Base-by-base conservation (phyloP, 2,888 invertebrate genomes). In the Plagodis pulveraria region DNA sequence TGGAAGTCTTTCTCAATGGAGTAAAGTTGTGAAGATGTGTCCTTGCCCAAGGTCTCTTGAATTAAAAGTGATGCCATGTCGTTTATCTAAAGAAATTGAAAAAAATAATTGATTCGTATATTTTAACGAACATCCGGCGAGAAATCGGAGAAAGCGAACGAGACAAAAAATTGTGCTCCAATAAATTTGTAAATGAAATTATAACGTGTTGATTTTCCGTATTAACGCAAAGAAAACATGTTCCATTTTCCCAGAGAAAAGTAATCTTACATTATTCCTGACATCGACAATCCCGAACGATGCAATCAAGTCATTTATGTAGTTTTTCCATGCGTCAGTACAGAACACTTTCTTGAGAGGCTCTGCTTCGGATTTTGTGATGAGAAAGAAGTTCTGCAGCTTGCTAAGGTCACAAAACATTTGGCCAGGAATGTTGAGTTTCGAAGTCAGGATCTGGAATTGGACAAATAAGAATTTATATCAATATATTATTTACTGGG, bases 1-100 rank as follows among this genome's bases (percentile, higher is more conserved):
- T 81, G 68, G 46, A 92, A 84, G 58, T 84, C 84, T 47, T 86
- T 77, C 0, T 89, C 86, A 6, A 91, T 74, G 0, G 80, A 73
- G 59, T 93, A 91, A 0, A 93, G 75, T 52, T 85, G 81, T 2
- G 74, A 73, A n/a, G 73, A 80, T 0, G 83, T 84, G 56, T 91
- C 89, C 58, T 84, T 88, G n/a, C 92, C 91, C 0, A 93, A 62
- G 0, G 91, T 89, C 63, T 92, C 87, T 75, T 89, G 83, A 12
- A 93, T 82, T 0, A 92, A 73, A 0, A 93, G 72, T 0, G 89
- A 87, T 0, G 93, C 91, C 84, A 93, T 90, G 42, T 77, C 76
- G 63, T 93, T 92, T 55, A 93, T 92, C 93, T 93, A 58, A 57
- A 34, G 8, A 33, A n/a, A n/a, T n/a, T n/a, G n/a, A n/a, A n/a